phyloP scores from a whole-genome alignment of 2,797 vertebrate genomes.

The Siniperca undulata region DNA sequence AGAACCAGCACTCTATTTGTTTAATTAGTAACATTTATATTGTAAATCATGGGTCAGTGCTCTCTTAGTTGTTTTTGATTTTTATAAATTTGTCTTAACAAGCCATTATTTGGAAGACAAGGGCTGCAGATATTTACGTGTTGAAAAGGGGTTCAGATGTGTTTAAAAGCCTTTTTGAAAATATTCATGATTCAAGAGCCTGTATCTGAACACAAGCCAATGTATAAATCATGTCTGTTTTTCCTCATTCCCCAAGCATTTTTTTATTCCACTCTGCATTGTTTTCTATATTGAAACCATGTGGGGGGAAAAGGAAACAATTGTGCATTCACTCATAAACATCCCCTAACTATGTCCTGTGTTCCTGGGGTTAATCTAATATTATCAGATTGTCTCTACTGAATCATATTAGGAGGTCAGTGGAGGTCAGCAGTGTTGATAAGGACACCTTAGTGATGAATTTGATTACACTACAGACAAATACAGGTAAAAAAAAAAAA shows the following conservation, averaged over 20 bases:
- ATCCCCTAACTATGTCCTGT: neutral
- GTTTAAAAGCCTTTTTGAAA: neutral
- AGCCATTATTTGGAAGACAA: constrained; percentile 7
- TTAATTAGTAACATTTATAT: constrained; percentile 14
- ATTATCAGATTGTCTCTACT: constrained; percentile 14
- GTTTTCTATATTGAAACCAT: constrained; percentile 46
- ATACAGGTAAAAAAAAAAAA: neutral
- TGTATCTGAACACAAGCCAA: constrained; percentile 21
- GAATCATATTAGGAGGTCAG: constrained; percentile 8
- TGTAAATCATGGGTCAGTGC: neutral
- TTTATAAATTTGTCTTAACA: constrained; percentile 16
- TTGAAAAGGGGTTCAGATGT: constrained; percentile 1
- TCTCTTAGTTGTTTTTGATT: constrained; percentile 8
- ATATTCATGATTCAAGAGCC: constrained; percentile 1
- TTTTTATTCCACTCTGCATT: constrained; percentile 31
- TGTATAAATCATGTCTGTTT: constrained; percentile 13
- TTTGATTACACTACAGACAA: constrained; percentile 11
- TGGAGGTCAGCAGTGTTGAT: neutral
- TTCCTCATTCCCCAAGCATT: constrained; percentile 14
- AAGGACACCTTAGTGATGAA: neutral
- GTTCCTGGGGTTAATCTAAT: constrained; percentile 6
- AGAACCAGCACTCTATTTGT: constrained; percentile 1
- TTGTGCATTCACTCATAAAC: constrained; percentile 29
- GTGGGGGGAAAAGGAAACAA: constrained; percentile 33
- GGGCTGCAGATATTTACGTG: neutral